phyloP scores from a whole-genome alignment of 2,888 invertebrate species.

The Lochmaea crataegi region DNA sequence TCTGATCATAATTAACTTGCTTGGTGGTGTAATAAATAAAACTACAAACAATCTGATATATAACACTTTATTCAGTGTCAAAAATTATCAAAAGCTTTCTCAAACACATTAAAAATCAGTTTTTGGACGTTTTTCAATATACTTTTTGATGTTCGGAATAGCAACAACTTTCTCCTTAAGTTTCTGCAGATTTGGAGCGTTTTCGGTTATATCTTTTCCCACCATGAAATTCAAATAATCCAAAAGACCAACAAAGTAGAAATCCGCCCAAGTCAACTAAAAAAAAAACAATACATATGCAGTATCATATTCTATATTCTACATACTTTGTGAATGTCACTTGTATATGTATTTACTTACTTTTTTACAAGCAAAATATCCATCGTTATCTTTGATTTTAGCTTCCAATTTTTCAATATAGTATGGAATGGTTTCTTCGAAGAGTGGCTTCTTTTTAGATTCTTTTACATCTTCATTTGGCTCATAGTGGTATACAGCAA shows the following conservation, averaged over 20 bases:
- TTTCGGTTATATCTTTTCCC: constrained; percentile 48
- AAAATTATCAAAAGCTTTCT: not conserved
- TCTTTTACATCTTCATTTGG: constrained; percentile 67
- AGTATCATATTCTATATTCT: too few species aligned
- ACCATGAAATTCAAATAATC: constrained; percentile 68
- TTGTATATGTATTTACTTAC: constrained; percentile 42
- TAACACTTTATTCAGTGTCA: not conserved
- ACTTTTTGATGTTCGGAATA: constrained; percentile 50
- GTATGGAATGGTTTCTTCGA: constrained; percentile 69
- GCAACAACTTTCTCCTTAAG: constrained; percentile 46
- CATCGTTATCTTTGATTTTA: constrained; percentile 71
- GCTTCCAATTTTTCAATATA: constrained; percentile 71
- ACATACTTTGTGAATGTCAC: not conserved
- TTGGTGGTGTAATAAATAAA: too few species aligned
- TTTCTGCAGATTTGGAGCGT: constrained; percentile 46
- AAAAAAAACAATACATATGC: constrained; percentile 15
- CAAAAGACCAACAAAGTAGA: constrained; percentile 71
- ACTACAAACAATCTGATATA: not conserved
- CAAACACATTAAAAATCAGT: not conserved
- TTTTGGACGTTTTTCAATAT: constrained; percentile 51
- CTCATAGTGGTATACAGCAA: constrained; percentile 70
- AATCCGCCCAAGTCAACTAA: constrained; percentile 73
- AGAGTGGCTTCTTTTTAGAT: constrained; percentile 65
- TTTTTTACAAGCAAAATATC: constrained; percentile 68
- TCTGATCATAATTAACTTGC: too few species aligned